phyloP scores from a whole-genome alignment of 2,888 invertebrate species.

The Ashinkailepas kermadecensis region DNA sequence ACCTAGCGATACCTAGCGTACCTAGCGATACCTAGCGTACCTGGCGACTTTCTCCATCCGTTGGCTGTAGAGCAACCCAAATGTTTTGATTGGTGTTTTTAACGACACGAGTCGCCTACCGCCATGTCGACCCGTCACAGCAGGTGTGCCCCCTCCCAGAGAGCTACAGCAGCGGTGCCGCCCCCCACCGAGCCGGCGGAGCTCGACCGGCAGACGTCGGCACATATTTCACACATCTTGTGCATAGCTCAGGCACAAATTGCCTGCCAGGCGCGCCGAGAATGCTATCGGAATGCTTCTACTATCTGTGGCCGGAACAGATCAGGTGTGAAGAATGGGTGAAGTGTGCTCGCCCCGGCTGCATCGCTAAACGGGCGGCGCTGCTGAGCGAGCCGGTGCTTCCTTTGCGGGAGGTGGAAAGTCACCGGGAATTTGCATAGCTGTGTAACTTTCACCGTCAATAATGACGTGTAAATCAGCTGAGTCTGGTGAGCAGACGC shows the following conservation, averaged over 20 bases:
- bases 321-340: neutral
- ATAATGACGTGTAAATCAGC: neutral
- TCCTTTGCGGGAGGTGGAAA: neutral
- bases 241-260: neutral
- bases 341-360: neutral
- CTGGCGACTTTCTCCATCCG: too few relatives aligned
- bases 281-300: neutral
- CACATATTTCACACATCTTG: conserved; percentile 17
- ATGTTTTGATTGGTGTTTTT: neutral
- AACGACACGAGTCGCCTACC: neutral
- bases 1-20: too few relatives aligned
- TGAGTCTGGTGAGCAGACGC: neutral
- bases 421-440: neutral
- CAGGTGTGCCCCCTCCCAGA: neutral
- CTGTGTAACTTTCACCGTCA: neutral
- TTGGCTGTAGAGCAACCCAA: neutral
- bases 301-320: neutral
- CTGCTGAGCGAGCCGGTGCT: neutral
- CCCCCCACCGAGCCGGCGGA: neutral
- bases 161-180: neutral
- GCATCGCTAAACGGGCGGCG: neutral
- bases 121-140: neutral
- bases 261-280: neutral
- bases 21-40: too few relatives aligned
- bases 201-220: neutral